These are phyloP conservation scores for Microtus pennsylvanicus DNA, from an alignment of 2,113 vertebrate species.

Conservation along the genomic window DNA sequence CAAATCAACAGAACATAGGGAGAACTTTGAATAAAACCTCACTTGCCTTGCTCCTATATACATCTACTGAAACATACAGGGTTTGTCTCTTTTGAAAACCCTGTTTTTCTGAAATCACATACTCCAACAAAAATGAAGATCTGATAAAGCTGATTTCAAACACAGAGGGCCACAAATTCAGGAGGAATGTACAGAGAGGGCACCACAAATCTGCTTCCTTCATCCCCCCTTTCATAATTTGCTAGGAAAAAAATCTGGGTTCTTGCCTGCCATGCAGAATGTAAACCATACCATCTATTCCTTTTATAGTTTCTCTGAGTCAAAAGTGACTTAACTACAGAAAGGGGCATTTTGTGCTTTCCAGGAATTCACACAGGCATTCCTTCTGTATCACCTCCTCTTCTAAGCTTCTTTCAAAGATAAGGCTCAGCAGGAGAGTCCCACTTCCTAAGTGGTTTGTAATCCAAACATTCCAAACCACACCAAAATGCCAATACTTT, in stretches of 20 bases:
- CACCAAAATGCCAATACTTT: no score
- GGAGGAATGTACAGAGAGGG: background rate
- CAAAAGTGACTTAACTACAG: background rate
- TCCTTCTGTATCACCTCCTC: background rate
- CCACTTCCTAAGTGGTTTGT: background rate
- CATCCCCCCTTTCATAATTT: background rate
- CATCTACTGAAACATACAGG: slow-evolving; percentile 12
- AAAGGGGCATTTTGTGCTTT: background rate
- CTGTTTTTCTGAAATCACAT: background rate
- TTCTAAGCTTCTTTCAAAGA: background rate
- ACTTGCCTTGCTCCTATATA: background rate
- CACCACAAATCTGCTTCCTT: slow-evolving; percentile 11
- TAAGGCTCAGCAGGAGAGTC: background rate
- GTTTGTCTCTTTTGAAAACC: background rate
- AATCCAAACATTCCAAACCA: background rate
- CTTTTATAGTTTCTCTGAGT: slow-evolving; percentile 1
- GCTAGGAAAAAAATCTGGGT: background rate
- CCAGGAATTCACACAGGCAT: background rate
- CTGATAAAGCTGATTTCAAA: slow-evolving; percentile 33
- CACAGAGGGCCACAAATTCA: background rate
- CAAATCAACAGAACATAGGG: background rate
- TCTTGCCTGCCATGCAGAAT: background rate
- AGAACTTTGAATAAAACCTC: background rate
- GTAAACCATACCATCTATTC: background rate
- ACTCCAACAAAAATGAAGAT: background rate